Evolutionary conservation across 2,797 vertebrate species (phyloP).

Genomic region (Parotocinclus haroldoi): DNA sequence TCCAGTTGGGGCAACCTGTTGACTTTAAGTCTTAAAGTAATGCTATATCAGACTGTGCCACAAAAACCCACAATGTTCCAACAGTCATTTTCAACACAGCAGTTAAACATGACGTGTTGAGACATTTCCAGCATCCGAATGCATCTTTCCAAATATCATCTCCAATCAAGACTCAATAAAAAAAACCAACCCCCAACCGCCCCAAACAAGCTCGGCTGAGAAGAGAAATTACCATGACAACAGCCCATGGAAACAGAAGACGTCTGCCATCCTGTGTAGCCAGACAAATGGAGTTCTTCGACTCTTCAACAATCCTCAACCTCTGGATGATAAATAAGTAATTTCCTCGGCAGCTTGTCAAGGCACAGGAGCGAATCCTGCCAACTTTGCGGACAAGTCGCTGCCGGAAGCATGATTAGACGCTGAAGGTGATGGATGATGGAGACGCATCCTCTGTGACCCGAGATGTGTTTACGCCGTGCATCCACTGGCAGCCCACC

Average conservation of each 20-base stretch:
- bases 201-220: constrained; percentile 62
- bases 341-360: constrained; percentile 64
- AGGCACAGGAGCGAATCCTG: constrained; percentile 52
- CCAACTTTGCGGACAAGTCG: constrained; percentile 59
- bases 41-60: too few relatives aligned
- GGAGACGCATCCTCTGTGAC: constrained; percentile 37
- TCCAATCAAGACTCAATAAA: constrained; percentile 70
- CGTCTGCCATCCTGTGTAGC: constrained; percentile 43
- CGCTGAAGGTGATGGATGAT: constrained; percentile 72
- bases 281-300: constrained; percentile 49
- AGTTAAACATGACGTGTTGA: too few relatives aligned
- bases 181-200: too few relatives aligned
- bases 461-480: constrained; percentile 35
- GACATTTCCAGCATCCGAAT: constrained; percentile 7
- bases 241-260: constrained; percentile 63
- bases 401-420: constrained; percentile 69
- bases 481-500: constrained; percentile 53
- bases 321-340: constrained; percentile 69
- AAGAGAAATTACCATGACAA: constrained; percentile 72
- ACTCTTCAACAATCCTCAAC: constrained; percentile 56
- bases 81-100: too few relatives aligned
- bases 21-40: too few relatives aligned
- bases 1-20: too few relatives aligned
- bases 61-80: too few relatives aligned
- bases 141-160: constrained; percentile 59